These are phyloP conservation scores for Orthosia gracilis DNA, from an alignment of 2,888 invertebrate species.

Conservation along the genomic window DNA sequence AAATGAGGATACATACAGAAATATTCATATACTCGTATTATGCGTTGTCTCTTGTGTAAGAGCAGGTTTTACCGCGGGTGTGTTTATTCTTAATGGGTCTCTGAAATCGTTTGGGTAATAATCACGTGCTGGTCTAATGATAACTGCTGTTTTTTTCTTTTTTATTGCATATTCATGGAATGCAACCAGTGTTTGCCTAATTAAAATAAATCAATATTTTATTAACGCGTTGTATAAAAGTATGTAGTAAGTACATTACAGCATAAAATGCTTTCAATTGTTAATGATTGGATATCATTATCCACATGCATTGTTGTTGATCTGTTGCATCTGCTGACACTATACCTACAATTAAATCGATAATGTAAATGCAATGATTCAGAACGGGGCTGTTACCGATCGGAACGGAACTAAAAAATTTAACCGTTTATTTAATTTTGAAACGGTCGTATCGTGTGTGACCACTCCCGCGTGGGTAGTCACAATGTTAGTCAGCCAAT, in stretches of 20 bases:
- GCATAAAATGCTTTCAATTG: slow-evolving; percentile 8
- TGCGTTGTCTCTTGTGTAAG: slow-evolving; percentile 30
- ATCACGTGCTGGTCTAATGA: slow-evolving; percentile 48
- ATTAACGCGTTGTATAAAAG: slow-evolving; percentile 7
- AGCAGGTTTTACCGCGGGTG: slow-evolving; percentile 35
- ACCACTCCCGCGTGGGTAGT: slow-evolving; percentile 50
- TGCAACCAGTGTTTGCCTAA: slow-evolving; percentile 19
- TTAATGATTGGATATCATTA: slow-evolving; percentile 14
- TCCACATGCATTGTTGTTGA: slow-evolving; percentile 27
- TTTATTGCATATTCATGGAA: slow-evolving; percentile 4
- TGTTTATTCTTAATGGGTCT: slow-evolving; percentile 36
- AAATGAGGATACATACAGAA: slow-evolving; percentile 37
- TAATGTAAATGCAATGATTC: slow-evolving; percentile 80
- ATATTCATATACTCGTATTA: slow-evolving; percentile 37
- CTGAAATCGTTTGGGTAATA: slow-evolving; percentile 47
- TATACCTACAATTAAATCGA: slow-evolving; percentile 73
- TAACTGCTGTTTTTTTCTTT: slow-evolving; percentile 12
- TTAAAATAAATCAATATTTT: slow-evolving; percentile 20
- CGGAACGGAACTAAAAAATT: slow-evolving; percentile 74
- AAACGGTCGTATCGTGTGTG: slow-evolving; percentile 51
- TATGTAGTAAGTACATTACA: too few species aligned
- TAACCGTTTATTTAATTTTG: slow-evolving; percentile 64
- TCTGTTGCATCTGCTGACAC: slow-evolving; percentile 54
- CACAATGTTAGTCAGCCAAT: slow-evolving; percentile 49
- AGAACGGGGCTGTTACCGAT: slow-evolving; percentile 81